Evolutionary conservation across 2,113 vertebrate species (phyloP).

Genomic region (Aythya baeri): DNA sequence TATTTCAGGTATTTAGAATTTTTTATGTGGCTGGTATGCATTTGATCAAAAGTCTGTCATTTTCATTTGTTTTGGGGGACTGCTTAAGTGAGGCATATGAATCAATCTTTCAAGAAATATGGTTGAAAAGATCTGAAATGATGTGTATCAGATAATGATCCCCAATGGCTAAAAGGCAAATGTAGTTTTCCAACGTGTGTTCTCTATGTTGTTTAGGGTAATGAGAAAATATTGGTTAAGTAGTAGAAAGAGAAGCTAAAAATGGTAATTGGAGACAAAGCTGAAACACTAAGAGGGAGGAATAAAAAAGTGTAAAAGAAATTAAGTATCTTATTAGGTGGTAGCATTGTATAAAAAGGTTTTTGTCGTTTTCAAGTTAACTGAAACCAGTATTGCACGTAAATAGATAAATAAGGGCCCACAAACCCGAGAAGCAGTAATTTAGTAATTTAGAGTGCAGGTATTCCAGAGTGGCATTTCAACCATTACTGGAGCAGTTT

Average conservation of each 20-base stretch:
- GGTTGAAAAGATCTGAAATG: not conserved
- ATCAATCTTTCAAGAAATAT: not conserved
- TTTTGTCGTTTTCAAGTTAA: not conserved
- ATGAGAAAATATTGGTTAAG: not conserved
- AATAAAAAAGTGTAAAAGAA: not conserved
- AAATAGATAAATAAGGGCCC: not conserved
- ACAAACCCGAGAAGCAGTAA: not conserved
- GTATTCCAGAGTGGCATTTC: not conserved
- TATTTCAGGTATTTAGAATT: not conserved
- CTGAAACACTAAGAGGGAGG: not conserved
- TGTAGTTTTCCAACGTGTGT: not conserved
- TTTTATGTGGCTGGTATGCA: not conserved
- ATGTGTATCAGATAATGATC: not conserved
- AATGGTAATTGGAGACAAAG: not conserved
- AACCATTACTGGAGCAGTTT: not conserved
- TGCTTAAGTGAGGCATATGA: not conserved
- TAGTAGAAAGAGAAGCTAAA: not conserved
- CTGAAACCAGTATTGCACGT: not conserved
- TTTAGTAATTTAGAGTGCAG: not conserved
- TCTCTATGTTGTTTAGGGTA: not conserved
- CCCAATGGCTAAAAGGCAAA: not conserved
- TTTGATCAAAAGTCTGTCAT: not conserved
- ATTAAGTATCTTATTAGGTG: not conserved
- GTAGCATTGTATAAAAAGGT: not conserved
- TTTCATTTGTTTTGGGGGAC: not conserved